Percentiles rank a stretch among this genome's conserved stretches.
These are phyloP conservation scores for Tamandua tetradactyla DNA, from an alignment of 2,797 vertebrate genomes.

Conservation along the genomic window DNA sequence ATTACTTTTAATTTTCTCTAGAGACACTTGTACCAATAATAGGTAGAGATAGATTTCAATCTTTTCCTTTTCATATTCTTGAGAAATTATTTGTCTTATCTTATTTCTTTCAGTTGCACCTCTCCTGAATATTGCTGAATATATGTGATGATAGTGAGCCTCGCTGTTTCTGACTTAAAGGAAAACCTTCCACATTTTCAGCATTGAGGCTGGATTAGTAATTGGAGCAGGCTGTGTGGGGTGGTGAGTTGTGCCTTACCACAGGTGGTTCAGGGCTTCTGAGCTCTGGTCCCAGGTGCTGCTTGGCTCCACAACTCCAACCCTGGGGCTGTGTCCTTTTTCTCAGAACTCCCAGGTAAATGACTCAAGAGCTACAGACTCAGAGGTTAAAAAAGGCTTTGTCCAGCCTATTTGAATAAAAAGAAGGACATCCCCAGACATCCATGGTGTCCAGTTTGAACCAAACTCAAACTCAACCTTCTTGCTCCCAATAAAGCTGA, in stretches of 20 bases:
- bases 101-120: neutral
- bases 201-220: no score
- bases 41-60: neutral
- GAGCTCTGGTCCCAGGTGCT: neutral
- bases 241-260: neutral
- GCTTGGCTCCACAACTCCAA: neutral
- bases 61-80: neutral
- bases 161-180: neutral
- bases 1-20: neutral
- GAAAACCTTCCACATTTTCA: neutral
- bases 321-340: neutral
- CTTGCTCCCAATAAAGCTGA: neutral
- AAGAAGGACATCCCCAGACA: no score
- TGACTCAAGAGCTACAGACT: no score
- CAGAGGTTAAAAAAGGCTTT: neutral
- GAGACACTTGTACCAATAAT: neutral
- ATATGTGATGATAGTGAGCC: neutral
- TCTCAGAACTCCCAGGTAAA: neutral
- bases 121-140: neutral
- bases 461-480: neutral
- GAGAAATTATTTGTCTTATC: neutral
- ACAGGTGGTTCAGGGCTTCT: neutral
- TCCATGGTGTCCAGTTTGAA: neutral
- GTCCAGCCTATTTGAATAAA: neutral
- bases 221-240: neutral